phyloP scores from a whole-genome alignment of 2,888 invertebrate species.

The Bibio marci region DNA sequence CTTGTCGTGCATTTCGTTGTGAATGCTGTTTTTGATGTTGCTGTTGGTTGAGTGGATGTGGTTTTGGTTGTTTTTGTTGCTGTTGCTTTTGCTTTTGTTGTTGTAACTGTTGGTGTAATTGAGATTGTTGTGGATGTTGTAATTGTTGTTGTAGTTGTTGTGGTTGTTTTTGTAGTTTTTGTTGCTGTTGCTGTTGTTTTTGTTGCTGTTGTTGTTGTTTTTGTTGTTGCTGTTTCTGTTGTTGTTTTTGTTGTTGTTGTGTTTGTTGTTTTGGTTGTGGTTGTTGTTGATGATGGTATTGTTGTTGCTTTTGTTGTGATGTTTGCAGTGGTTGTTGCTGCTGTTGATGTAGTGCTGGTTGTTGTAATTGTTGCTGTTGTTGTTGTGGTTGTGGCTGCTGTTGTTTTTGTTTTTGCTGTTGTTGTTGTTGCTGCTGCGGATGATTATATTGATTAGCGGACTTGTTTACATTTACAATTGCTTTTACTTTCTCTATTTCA shows the following conservation, averaged over 20 bases:
- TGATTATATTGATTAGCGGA: no score
- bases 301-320: not conserved
- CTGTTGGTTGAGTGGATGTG: slow-evolving; percentile 23
- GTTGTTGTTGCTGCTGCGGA: no score
- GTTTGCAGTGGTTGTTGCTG: slow-evolving; percentile 13
- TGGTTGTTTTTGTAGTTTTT: no score
- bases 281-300: not conserved
- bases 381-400: not conserved
- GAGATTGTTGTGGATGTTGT: slow-evolving; percentile 6
- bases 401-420: no score
- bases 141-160: not conserved
- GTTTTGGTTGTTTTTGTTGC: slow-evolving; percentile 13
- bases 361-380: slow-evolving; percentile 14
- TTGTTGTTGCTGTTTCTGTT: slow-evolving; percentile 8
- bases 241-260: slow-evolving; percentile 12
- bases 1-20: slow-evolving; percentile 27
- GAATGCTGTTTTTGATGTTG: slow-evolving; percentile 26
- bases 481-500: no score
- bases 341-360: slow-evolving; percentile 11
- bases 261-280: not conserved
- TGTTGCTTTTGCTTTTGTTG: not conserved
- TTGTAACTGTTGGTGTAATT: slow-evolving; percentile 14
- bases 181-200: no score
- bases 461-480: no score
- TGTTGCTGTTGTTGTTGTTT: slow-evolving; percentile 1